A percentile compares a stretch with the other conserved stretches of the same genome.
Evolutionary conservation across 2,888 invertebrate genomes (phyloP).

Genomic region (Ectobius pallidus): DNA sequence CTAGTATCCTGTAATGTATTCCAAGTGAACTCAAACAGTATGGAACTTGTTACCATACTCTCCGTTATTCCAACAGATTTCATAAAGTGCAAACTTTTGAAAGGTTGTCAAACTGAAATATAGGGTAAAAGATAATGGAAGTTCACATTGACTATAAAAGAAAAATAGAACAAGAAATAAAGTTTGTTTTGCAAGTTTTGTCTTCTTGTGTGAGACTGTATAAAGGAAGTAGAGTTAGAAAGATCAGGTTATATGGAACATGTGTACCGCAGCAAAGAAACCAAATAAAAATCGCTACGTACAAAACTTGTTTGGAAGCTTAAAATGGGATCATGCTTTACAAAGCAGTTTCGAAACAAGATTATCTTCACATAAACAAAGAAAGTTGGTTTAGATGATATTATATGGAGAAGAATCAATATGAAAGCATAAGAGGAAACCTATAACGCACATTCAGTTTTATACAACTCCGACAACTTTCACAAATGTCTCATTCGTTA

Average conservation of each 20-base stretch:
- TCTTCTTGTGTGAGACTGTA: neutral
- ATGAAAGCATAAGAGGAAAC: too few relatives aligned
- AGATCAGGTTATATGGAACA: neutral
- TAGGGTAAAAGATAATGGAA: neutral
- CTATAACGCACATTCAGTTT: too few relatives aligned
- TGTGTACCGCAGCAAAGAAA: neutral
- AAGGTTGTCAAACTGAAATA: neutral
- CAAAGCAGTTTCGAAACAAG: too few relatives aligned
- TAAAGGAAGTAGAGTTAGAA: neutral
- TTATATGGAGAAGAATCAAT: too few relatives aligned
- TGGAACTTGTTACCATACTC: neutral
- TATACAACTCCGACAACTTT: too few relatives aligned
- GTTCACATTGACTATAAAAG: neutral
- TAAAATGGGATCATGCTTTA: too few relatives aligned
- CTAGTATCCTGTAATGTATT: too few relatives aligned
- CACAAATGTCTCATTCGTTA: too few relatives aligned
- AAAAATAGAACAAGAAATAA: neutral
- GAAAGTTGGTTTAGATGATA: too few relatives aligned
- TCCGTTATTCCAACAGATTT: neutral
- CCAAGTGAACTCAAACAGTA: neutral
- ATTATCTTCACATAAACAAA: too few relatives aligned
- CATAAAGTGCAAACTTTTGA: neutral
- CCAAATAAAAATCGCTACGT: too few relatives aligned
- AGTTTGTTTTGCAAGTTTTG: neutral
- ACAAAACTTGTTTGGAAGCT: too few relatives aligned